Evolutionary conservation across 2,113 vertebrate genomes (phyloP).

Genomic region (Megaceryle maxima): DNA sequence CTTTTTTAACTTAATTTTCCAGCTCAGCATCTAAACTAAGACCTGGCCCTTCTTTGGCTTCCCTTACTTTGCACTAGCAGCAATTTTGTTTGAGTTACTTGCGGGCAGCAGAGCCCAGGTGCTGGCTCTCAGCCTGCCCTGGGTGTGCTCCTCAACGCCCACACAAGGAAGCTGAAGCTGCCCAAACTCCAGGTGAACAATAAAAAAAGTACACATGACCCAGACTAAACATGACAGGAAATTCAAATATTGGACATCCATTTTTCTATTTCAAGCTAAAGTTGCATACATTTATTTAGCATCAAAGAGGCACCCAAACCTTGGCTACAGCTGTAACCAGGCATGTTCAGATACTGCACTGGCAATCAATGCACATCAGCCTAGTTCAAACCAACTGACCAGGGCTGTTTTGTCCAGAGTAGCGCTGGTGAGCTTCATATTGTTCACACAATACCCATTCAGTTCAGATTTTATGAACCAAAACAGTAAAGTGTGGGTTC

Average conservation of each 20-base stretch:
- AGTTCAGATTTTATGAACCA: conserved; percentile 41
- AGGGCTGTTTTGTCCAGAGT: not conserved
- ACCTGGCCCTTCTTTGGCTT: not conserved
- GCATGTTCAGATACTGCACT: not conserved
- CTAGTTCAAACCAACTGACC: not conserved
- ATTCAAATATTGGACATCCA: not conserved
- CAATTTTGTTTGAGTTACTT: not conserved
- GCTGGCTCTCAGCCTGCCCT: not conserved
- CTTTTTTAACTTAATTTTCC: conserved; percentile 10
- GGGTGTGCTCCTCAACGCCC: not conserved
- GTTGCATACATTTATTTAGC: not conserved
- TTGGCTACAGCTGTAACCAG: not conserved
- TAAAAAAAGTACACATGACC: not conserved
- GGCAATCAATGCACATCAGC: not conserved
- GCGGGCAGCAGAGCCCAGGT: rapidly evolving
- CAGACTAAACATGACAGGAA: not conserved
- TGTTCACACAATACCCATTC: not conserved
- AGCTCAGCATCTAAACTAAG: not conserved
- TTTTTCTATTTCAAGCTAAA: not conserved
- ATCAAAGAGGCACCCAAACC: not conserved
- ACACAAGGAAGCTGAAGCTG: not conserved
- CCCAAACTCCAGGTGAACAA: not conserved
- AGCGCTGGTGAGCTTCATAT: not conserved
- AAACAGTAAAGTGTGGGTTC: not conserved
- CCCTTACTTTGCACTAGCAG: not conserved